Percentiles rank a stretch among this genome's conserved stretches.
Conservation (phyloP, 1,140 invertebrate genomes). For the Zophobas atratus region DNA sequence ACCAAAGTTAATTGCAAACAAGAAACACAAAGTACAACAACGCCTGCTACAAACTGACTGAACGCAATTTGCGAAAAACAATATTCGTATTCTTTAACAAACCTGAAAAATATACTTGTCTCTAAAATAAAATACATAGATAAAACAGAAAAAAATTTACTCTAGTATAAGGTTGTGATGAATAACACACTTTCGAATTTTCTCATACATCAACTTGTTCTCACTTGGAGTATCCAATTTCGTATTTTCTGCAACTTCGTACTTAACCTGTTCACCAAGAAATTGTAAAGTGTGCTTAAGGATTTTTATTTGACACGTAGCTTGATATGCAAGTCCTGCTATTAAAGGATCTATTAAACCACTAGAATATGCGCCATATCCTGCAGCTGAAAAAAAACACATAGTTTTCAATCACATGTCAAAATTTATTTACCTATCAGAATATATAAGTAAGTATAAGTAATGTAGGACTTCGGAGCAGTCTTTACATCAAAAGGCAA, state of each 20-base stretch:
- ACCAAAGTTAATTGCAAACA: constrained; percentile 63
- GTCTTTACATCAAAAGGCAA: constrained; percentile 39
- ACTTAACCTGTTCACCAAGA: constrained; percentile 38
- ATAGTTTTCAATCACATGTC: not conserved
- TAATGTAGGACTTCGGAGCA: constrained; percentile 12
- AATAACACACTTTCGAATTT: constrained; percentile 55
- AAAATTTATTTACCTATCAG: not conserved
- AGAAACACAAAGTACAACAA: constrained; percentile 61
- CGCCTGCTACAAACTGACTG: constrained; percentile 60
- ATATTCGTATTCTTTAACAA: constrained; percentile 58
- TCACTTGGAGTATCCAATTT: not conserved
- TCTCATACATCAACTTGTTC: constrained; percentile 48
- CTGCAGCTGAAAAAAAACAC: constrained; percentile 47
- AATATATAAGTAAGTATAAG: constrained; percentile 23
- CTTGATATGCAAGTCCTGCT: constrained; percentile 58
- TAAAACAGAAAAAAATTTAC: constrained; percentile 14
- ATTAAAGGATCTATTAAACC: constrained; percentile 61
- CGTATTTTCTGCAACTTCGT: constrained; percentile 17
- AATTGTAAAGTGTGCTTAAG: constrained; percentile 57
- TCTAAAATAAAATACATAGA: not conserved
- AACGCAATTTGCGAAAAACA: constrained; percentile 59
- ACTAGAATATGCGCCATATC: constrained; percentile 60
- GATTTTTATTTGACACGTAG: constrained; percentile 60
- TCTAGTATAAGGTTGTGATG: constrained; percentile 59
- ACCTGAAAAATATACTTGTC: constrained; percentile 22